A percentile compares a stretch with the other conserved stretches of the same genome.
phyloP scores from a whole-genome alignment of 64 coral and sea anemone species.

The Pocillopora damicornis region DNA sequence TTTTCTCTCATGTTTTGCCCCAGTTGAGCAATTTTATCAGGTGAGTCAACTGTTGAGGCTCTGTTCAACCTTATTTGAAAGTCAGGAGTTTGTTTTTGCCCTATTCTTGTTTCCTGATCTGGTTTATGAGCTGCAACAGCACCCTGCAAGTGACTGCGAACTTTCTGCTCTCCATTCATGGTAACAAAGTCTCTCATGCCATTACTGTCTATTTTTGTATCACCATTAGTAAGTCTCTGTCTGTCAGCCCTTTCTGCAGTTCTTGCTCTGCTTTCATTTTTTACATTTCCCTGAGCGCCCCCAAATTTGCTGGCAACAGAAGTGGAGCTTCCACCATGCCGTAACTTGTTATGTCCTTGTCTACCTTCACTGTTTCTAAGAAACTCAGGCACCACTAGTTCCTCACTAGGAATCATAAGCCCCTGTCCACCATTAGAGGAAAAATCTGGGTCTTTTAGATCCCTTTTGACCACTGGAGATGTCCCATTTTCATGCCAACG shows the following conservation, averaged over 20 bases:
- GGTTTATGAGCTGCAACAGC: neutral
- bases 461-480: constrained; percentile 45
- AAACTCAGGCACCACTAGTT: constrained; percentile 57
- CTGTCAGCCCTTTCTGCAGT: neutral
- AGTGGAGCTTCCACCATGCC: neutral
- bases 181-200: neutral
- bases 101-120: neutral
- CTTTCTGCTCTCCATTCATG: constrained; percentile 19
- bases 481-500: constrained; percentile 6
- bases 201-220: neutral
- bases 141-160: neutral
- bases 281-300: neutral
- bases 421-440: constrained; percentile 15
- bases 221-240: neutral
- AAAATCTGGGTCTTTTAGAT: constrained; percentile 50
- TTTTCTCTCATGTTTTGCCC: neutral
- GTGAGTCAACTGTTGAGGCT: neutral
- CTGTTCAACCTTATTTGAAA: constrained; percentile 1
- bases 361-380: constrained; percentile 23
- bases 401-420: constrained; percentile 47
- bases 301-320: neutral
- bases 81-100: neutral
- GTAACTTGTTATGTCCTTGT: neutral
- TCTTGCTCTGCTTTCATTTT: constrained; percentile 1
- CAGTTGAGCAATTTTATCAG: neutral